Percentiles rank a stretch among this genome's conserved stretches.
These are phyloP conservation scores for Lepus americanus DNA, from an alignment of 2,113 vertebrate genomes.

Conservation along the genomic window DNA sequence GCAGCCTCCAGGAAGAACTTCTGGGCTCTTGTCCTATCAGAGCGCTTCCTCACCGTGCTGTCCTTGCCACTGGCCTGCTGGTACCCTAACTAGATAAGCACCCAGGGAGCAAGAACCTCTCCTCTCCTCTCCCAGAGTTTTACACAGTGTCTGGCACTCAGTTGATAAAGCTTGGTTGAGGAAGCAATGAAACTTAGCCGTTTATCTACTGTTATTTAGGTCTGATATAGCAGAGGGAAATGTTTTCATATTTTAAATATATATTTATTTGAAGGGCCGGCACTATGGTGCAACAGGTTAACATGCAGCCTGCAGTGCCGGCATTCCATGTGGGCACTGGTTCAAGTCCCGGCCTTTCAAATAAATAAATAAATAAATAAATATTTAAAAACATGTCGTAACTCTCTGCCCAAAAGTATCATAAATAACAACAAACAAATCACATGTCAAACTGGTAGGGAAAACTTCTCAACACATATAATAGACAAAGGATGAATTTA, in stretches of 20 bases:
- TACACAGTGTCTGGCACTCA: background rate
- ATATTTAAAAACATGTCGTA: background rate
- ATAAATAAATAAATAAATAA: too few species aligned
- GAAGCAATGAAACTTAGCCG: background rate
- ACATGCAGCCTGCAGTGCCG: too few species aligned
- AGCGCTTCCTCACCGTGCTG: fast-evolving
- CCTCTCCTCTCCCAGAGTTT: background rate
- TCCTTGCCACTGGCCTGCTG: too few species aligned
- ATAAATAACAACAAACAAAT: background rate
- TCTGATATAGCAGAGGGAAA: background rate
- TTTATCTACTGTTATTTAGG: background rate
- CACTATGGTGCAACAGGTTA: too few species aligned
- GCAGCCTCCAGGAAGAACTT: background rate
- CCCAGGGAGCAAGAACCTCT: background rate
- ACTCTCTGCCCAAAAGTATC: background rate
- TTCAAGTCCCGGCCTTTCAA: too few species aligned
- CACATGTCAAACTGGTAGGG: background rate
- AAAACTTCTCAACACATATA: background rate
- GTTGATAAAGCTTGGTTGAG: background rate
- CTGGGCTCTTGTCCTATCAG: background rate
- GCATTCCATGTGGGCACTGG: too few species aligned
- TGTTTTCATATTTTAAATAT: background rate
- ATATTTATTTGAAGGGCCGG: too few species aligned
- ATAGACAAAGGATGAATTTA: background rate
- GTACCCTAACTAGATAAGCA: background rate